These are phyloP conservation scores for Pyrochroa serraticornis DNA, from an alignment of 2,888 invertebrate species.

Conservation along the genomic window DNA sequence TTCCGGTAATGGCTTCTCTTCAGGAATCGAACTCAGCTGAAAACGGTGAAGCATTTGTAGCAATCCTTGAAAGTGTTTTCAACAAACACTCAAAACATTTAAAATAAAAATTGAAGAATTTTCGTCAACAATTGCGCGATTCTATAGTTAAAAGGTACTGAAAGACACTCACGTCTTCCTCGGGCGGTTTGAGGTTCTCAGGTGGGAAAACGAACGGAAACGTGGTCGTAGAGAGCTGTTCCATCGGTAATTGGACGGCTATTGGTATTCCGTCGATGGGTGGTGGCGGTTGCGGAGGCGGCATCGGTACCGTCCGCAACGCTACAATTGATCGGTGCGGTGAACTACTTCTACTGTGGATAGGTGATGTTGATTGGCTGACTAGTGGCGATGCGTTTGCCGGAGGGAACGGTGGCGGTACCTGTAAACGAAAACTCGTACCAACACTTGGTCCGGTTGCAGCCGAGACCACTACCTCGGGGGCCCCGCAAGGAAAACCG, in stretches of 20 bases:
- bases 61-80: neutral
- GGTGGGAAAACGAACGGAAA: constrained; percentile 40
- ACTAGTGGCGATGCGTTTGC: constrained; percentile 74
- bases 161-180: constrained; percentile 44
- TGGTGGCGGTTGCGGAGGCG: constrained; percentile 49
- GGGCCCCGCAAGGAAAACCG: constrained; percentile 50
- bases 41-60: neutral
- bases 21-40: constrained; percentile 26
- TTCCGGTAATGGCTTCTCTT: constrained; percentile 37
- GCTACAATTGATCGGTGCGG: constrained; percentile 60
- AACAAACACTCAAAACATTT: no score
- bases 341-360: constrained; percentile 74
- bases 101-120: no score
- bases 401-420: constrained; percentile 61
- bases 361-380: constrained; percentile 74
- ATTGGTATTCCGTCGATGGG: constrained; percentile 43
- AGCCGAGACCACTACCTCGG: constrained; percentile 43
- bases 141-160: no score
- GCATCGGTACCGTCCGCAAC: constrained; percentile 40
- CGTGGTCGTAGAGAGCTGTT: constrained; percentile 50
- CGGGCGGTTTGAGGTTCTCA: constrained; percentile 41
- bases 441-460: no score
- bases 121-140: no score
- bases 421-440: constrained; percentile 49
- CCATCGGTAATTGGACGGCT: constrained; percentile 46